Base-by-base conservation (phyloP, 2,113 vertebrate species). In the Notechis scutatus region DNA sequence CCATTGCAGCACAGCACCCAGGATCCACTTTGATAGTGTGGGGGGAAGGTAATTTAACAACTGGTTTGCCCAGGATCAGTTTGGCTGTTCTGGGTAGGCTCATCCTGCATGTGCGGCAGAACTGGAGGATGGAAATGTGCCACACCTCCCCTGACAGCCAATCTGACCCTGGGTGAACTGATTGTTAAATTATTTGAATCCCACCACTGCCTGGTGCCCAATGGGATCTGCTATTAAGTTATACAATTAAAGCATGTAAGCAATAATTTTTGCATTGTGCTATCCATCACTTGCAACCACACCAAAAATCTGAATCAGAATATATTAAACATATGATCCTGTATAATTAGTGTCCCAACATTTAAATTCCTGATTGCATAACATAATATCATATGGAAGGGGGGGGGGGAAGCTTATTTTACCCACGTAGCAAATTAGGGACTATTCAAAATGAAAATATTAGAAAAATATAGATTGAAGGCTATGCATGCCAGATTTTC, bases 261-360 rank as follows among this genome's bases (percentile, higher is more conserved):
- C 14, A 34, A 74, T 34, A 74, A 3, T 5, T n/a, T 18, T 74
- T 34, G 64, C 14, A 74, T 74, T 74, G 29, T 34, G 5, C 14
- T 74, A 2, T 4, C 4, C 29, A 34, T 74, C 64, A 18, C 14
- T 34, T 74, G 29, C 64, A 74, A 5, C n/a, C 64, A 55, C 26
- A 29, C 69, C 61, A 61, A 57, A 61, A 6, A 61, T 90, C 21
- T 85, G 29, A 21, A 86, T 39, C 87, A 56, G 89, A 93, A 90
- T 86, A 89, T 52, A 74, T 89, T 92, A 92, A 54, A 29, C 15
- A 69, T 74, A 81, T 29, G 24, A 89, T 45, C 39, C 21, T 93
- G n/a, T 81, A 90, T 90, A 87, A 90, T 24, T 45, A 90, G 69
- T 50, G 50, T 42, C n/a, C 59, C 91, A 92, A 88, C 88, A 61